These are phyloP conservation scores for Netta rufina DNA, from an alignment of 2,797 vertebrate species.

Conservation along the genomic window DNA sequence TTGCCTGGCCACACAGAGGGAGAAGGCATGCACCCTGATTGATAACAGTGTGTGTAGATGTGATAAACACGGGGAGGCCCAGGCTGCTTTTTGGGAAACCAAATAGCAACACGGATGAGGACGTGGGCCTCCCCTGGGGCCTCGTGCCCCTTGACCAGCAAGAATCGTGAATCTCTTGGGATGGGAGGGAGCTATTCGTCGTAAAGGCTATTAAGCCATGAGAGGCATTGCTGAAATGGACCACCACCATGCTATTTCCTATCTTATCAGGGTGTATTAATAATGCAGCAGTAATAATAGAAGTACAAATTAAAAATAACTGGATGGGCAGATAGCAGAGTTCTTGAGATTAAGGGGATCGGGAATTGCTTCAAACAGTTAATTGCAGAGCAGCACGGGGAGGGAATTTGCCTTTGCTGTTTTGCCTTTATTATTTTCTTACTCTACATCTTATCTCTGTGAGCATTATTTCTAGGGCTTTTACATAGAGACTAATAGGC, in stretches of 20 bases:
- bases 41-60: not conserved
- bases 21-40: not conserved
- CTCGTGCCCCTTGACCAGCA: not conserved
- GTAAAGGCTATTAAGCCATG: not conserved
- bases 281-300: slow-evolving; percentile 52
- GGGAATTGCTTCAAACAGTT: slow-evolving; percentile 48
- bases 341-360: slow-evolving; percentile 44
- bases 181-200: slow-evolving; percentile 1
- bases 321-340: slow-evolving; percentile 44
- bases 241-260: slow-evolving; percentile 34
- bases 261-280: slow-evolving; percentile 52
- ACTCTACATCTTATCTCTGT: slow-evolving; percentile 16
- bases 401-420: not conserved
- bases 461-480: not conserved
- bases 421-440: slow-evolving; percentile 39
- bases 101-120: not conserved
- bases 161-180: slow-evolving; percentile 15
- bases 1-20: not conserved
- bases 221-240: slow-evolving; percentile 40
- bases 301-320: slow-evolving; percentile 59
- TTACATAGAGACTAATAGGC: not conserved
- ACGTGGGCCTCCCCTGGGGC: not conserved
- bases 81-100: not conserved
- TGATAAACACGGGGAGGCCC: not conserved
- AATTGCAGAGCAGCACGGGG: slow-evolving; percentile 11